Base-by-base conservation (phyloP, 1,140 invertebrate species). In the Dendroctonus valens region DNA sequence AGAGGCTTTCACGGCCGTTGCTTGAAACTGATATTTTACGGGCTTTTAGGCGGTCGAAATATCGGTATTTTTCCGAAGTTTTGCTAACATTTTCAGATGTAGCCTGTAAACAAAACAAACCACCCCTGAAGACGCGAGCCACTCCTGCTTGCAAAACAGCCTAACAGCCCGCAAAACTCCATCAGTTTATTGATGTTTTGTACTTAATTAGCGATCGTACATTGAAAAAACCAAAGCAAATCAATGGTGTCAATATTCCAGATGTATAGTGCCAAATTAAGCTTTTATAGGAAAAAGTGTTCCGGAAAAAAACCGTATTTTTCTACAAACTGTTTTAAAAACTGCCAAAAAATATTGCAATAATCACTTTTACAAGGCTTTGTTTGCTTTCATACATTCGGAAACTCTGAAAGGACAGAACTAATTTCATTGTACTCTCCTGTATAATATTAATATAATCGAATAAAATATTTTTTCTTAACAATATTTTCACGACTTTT, bases 261-360 rank as follows among this genome's bases (percentile, higher is more conserved):
- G 9, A 14, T 46, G n/a, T n/a, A 46, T 46, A 46, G 44, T 46
- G 44, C 44, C 44, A 46, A 46, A 46, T 46, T 12, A 4, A 11
- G 44, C 12, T 12, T 46, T 46, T 46, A 46, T 46, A 46, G 9
- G 44, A 46, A 11, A 46, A 46, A 11, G 44, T 9, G 44, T 46
- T 9, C 12, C 12, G 9, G 1, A 26, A 46, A 46, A 46, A 46
- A 46, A 14, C 44, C 12, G 44, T 46, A 46, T 46, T 46, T 46
- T 46, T 46, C 12, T 46, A 46, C 12, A 46, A 46, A 46, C 44
- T 12, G 12, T 46, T 46, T 46, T 11, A 46, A 46, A 46, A 46
- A 46, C 9, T 46, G 44, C 44, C 44, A 53, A 53, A 53, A 53
- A 53, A 15, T 15, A 53, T 58, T 71, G 26, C 26, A 26, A 26